These are phyloP conservation scores for Nephotettix cincticeps DNA, from an alignment of 1,140 invertebrate genomes.

Conservation along the genomic window DNA sequence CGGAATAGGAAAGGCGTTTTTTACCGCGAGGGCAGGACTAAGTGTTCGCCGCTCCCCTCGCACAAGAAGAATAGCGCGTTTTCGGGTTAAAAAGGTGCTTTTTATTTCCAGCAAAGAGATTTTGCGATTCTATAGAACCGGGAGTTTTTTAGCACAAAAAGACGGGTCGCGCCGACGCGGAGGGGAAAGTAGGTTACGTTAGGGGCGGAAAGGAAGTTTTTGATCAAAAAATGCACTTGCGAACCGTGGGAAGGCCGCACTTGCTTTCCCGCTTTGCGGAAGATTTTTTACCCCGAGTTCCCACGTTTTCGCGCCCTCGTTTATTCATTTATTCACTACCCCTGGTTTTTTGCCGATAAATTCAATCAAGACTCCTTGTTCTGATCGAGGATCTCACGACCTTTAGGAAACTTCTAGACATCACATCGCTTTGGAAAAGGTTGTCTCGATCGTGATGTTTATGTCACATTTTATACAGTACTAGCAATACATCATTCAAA, in stretches of 20 bases:
- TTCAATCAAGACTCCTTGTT: too few species aligned
- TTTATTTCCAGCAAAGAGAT: slow-evolving; percentile 23
- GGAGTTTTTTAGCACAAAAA: slow-evolving; percentile 27
- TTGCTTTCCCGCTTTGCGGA: slow-evolving; percentile 23
- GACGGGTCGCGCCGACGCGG: slow-evolving; percentile 3
- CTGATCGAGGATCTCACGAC: too few species aligned
- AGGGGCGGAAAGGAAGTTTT: slow-evolving; percentile 24
- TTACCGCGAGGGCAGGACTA: slow-evolving; percentile 8
- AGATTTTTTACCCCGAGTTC: slow-evolving; percentile 8
- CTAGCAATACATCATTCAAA: too few species aligned
- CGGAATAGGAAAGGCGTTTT: slow-evolving; percentile 27
- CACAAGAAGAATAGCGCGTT: slow-evolving; percentile 8
- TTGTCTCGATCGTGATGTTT: too few species aligned
- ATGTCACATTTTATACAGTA: too few species aligned
- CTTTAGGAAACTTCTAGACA: too few species aligned
- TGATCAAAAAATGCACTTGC: slow-evolving; percentile 30
- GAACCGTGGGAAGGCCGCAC: slow-evolving; percentile 8
- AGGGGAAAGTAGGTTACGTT: slow-evolving; percentile 29
- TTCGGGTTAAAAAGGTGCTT: slow-evolving; percentile 26
- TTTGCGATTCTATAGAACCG: background rate
- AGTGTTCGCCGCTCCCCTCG: background rate
- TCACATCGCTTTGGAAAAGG: too few species aligned
- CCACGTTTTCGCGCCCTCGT: background rate
- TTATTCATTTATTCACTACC: slow-evolving; percentile 14
- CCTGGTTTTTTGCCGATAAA: background rate